Evolutionary conservation across 2,113 vertebrate species (phyloP).

Genomic region (Pachyramphus minor): DNA sequence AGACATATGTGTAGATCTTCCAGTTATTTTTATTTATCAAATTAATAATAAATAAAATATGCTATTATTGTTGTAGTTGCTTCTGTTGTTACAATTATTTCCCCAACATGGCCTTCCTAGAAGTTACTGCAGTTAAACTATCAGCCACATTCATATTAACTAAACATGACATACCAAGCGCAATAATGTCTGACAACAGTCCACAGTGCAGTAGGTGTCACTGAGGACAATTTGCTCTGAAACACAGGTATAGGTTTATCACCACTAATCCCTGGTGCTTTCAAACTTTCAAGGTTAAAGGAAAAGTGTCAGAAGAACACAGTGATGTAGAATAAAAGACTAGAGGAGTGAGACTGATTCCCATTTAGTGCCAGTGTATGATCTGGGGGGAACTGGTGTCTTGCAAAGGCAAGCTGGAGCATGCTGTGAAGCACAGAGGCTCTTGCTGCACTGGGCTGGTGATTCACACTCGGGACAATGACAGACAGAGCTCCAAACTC

Average conservation of each 20-base stretch:
- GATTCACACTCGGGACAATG: not conserved
- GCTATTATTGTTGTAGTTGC: not conserved
- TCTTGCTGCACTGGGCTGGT: not conserved
- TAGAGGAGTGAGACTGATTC: not conserved
- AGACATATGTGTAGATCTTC: not conserved
- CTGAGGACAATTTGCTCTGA: not conserved
- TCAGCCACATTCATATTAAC: not conserved
- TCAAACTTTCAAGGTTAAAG: not conserved
- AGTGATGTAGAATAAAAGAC: not conserved
- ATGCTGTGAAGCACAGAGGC: accelerated
- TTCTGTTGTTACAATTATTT: not conserved
- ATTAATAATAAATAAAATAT: not conserved
- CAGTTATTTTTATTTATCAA: not conserved
- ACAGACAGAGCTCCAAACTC: not conserved
- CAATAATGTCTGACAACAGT: not conserved
- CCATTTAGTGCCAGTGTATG: no score
- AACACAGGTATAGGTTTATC: not conserved
- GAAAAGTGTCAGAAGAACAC: not conserved
- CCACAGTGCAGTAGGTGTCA: not conserved
- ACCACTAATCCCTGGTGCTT: accelerated
- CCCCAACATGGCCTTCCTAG: not conserved
- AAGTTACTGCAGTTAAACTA: not conserved
- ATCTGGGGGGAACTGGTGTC: not conserved
- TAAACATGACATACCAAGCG: not conserved
- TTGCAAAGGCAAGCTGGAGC: not conserved